These are phyloP conservation scores for Caenorhabditis remanei DNA, from an alignment of 1,140 invertebrate species.

Conservation along the genomic window DNA sequence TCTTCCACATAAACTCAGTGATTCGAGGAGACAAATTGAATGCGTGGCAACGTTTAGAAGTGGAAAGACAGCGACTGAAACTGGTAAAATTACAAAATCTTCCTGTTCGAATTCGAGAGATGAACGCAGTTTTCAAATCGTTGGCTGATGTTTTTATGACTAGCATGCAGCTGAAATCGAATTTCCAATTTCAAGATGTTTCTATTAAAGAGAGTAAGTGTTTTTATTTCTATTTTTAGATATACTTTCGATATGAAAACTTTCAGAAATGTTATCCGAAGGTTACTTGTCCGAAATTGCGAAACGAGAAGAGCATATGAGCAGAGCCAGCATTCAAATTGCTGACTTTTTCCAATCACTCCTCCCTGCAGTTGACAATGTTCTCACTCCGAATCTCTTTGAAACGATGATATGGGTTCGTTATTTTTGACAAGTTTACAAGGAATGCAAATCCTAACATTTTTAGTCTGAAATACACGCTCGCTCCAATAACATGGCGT, in stretches of 20 bases:
- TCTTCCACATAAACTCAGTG: conserved; percentile 36
- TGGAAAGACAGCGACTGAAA: conserved; percentile 31
- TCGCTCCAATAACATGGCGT: neutral
- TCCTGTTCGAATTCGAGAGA: conserved; percentile 10
- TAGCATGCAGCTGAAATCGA: neutral
- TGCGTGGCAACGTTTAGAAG: conserved; percentile 12
- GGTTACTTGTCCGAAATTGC: conserved; percentile 36
- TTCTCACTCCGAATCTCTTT: conserved; percentile 33
- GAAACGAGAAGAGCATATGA: conserved; percentile 56
- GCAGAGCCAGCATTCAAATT: conserved; percentile 29
- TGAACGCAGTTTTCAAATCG: conserved; percentile 39
- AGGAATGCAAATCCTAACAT: neutral
- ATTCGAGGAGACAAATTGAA: conserved; percentile 21
- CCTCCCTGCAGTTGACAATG: neutral
- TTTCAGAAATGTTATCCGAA: conserved; percentile 18
- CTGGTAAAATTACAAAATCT: conserved; percentile 8
- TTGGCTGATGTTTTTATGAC: conserved; percentile 32
- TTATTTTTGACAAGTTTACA: neutral
- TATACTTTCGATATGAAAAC: neutral
- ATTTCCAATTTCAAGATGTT: neutral
- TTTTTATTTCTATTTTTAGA: neutral
- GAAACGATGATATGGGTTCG: conserved; percentile 6
- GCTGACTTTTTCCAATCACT: conserved; percentile 17
- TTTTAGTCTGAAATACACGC: conserved; percentile 43
- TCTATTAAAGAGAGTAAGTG: neutral